Evolutionary conservation across 2,888 invertebrate genomes (phyloP), one percentile per base, ranked within the genome.

Genomic region (Cryptocephalus primarius): DNA sequence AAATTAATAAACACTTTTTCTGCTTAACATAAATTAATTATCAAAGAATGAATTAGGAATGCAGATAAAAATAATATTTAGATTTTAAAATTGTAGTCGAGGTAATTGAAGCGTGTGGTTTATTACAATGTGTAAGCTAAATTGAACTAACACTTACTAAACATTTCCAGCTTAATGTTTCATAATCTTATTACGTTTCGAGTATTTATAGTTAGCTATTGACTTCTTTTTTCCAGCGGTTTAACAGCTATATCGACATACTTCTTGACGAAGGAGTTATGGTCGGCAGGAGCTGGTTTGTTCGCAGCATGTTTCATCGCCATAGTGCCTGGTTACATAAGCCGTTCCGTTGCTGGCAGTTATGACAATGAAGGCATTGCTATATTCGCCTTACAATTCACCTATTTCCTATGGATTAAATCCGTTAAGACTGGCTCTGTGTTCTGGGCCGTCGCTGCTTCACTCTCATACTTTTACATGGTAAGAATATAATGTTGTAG

Each of bases 331-430:
- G 99, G 99, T 46, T 99, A 99, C 72, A 99, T 99, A 58, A 96
- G 95, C 64, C 80, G 99, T 49, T 99, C 99, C 0, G 99, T 99
- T 10, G 99, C 99, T 33, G 99, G 99, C 31, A 97, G 96, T 62
- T 99, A 99, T 68, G 99, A 99, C 67, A 99, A 99, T 73, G 99
- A 99, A 73, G 99, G 99, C 54, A 99, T 99, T 66, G 99, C 99
- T 44, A 99, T 99, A 61, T 99, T 99, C 75, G 97, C 97, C 1
- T 78, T 99, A 44, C 97, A 97, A 74, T 91, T 97, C 67, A 99
- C 99, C 1, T 99, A 97, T 68, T 99, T 85, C 67, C 75, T 99
- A 42, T 99, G 99, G 99, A 86, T 99, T 42, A 95, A 94, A 68
- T 88, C 97, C 46, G 88, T 99, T 8, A 99, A 97, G 72, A 94